Evolutionary conservation across 2,797 vertebrate genomes (phyloP), one percentile per base, ranked within the genome.

Genomic region (Anguilla megastoma): DNA sequence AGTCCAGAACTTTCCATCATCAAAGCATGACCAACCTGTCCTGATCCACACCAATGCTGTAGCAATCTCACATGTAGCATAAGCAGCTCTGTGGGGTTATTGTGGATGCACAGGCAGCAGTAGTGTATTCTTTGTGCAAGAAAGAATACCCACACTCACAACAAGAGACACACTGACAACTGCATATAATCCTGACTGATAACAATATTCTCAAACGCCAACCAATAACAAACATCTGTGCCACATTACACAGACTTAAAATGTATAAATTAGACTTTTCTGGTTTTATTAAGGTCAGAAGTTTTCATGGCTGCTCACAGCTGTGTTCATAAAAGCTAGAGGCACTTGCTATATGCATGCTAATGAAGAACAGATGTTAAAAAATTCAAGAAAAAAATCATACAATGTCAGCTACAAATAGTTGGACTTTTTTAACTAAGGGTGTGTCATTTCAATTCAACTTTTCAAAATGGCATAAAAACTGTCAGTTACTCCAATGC

Each of bases 1-100:
- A 14, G 9, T 10, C 56, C 56, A 58, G 56, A 58, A 88, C 93
- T 94, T 94, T 95, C 95, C 93, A 92, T 87, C 91, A 90, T 92
- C 63, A 24, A 63, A 63, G 18, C 18, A 63, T 24, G 60, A 63
- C 60, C 60, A 63, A n/a, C 24, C 16, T 18, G 58, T 63, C 60
- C 60, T 63, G 60, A 63, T 69, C 63, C 14, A 69, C 63, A 69
- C 16, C 16, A 18, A 24, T 18, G 21, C 60, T 21, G 60, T 24
- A 63, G 60, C 60, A 63, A 18, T 18, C 56, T 14, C 12, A 14
- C 56, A 58, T 45, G 56, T 1, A 18, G 12, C 56, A 14, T 58
- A 18, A 58, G 56, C 18, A 58, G 10, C 56, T 58, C 56, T 14
- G 56, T 58, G 12, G 12, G 56, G 56, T 58, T 12, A 58, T 18